Evolutionary conservation across 2,888 invertebrate genomes (phyloP).

Genomic region (Strigamia transsilvanica): DNA sequence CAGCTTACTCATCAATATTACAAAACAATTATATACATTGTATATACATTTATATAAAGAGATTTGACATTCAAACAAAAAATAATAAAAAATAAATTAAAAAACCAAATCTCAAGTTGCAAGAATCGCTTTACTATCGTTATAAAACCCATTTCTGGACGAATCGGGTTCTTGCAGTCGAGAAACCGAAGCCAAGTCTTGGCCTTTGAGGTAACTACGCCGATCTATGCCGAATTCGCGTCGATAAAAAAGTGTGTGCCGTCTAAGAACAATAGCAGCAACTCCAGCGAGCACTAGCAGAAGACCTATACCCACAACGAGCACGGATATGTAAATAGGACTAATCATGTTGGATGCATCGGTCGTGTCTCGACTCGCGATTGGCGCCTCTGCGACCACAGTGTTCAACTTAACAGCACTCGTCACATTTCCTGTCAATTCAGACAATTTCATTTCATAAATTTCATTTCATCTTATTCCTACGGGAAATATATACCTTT

Average conservation of each 20-base stretch:
- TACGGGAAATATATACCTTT: neutral
- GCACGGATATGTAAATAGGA: constrained; percentile 64
- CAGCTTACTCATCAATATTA: neutral
- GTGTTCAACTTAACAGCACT: neutral
- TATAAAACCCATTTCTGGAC: constrained; percentile 5
- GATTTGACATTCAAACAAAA: neutral
- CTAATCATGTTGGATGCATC: constrained; percentile 58
- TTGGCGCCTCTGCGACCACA: neutral
- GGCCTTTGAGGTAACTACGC: constrained; percentile 55
- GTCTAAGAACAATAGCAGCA: constrained; percentile 62
- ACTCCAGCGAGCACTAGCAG: constrained; percentile 63
- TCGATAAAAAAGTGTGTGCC: constrained; percentile 59
- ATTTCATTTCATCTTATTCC: no score
- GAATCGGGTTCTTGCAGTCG: neutral
- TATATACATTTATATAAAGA: neutral
- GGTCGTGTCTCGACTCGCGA: neutral
- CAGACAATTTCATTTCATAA: neutral
- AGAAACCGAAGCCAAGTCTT: constrained; percentile 14
- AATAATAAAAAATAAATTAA: neutral
- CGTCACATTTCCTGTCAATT: neutral
- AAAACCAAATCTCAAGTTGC: neutral
- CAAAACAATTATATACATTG: constrained; percentile 13
- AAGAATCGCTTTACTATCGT: constrained; percentile 46
- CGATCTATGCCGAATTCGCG: constrained; percentile 56
- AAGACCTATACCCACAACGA: constrained; percentile 63